A percentile compares a stretch with the other conserved stretches of the same genome.
phyloP scores from a whole-genome alignment of 2,797 vertebrate species.

The Eulemur albifrons region DNA sequence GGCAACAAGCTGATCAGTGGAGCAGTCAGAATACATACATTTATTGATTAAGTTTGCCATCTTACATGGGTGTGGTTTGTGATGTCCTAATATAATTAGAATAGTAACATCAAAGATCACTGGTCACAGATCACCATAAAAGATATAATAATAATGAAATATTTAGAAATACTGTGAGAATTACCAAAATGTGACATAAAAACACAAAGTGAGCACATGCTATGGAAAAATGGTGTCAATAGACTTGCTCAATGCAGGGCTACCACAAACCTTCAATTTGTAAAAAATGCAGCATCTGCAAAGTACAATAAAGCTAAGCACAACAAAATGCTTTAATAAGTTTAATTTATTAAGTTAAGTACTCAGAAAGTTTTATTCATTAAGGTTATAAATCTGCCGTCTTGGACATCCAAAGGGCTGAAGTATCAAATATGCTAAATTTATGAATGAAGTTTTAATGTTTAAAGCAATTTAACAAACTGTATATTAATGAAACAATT shows the following conservation, averaged over 20 bases:
- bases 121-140: background rate
- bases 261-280: background rate
- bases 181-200: background rate
- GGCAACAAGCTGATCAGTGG: background rate
- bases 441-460: background rate
- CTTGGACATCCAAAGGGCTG: background rate
- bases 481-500: background rate
- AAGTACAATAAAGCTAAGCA: background rate
- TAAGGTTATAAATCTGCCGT: background rate
- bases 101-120: background rate
- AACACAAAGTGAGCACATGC: background rate
- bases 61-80: background rate
- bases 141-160: background rate
- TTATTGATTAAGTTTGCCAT: background rate
- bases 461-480: background rate
- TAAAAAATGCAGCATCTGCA: background rate
- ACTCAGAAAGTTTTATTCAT: background rate
- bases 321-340: background rate
- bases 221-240: background rate
- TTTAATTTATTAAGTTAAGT: background rate
- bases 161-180: background rate
- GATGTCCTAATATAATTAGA: background rate
- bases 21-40: background rate
- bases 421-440: background rate
- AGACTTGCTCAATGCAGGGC: background rate